phyloP scores from a whole-genome alignment of 2,888 invertebrate genomes.

The Hypena proboscidalis region DNA sequence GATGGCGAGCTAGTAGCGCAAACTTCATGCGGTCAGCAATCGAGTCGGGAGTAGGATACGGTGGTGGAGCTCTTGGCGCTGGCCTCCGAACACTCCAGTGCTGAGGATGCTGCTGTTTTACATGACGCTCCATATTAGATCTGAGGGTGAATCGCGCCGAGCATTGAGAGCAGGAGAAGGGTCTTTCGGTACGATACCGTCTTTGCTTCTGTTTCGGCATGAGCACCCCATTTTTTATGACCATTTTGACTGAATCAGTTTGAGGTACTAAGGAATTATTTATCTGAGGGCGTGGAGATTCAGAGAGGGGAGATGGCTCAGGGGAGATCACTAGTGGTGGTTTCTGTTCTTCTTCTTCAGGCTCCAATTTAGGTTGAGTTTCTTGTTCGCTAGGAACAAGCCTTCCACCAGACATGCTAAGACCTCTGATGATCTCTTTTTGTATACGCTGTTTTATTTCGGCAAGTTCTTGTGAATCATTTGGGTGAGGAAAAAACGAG shows the following conservation, averaged over 20 bases:
- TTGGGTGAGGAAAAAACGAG: slow-evolving; percentile 81
- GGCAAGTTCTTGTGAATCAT: slow-evolving; percentile 85
- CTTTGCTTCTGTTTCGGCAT: slow-evolving; percentile 97
- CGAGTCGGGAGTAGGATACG: slow-evolving; percentile 64
- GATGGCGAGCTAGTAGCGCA: slow-evolving; percentile 91
- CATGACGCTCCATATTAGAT: slow-evolving; percentile 98
- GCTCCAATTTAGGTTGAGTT: slow-evolving; percentile 69
- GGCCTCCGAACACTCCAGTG: slow-evolving; percentile 93
- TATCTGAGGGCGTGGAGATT: slow-evolving; percentile 80
- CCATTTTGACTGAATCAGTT: slow-evolving; percentile 92
- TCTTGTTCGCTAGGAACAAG: slow-evolving; percentile 77
- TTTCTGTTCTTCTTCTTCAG: slow-evolving; percentile 83
- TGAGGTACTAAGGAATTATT: slow-evolving; percentile 70
- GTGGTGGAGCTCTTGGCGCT: slow-evolving; percentile 73
- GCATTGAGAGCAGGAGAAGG: slow-evolving; percentile 96
- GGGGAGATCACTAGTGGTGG: slow-evolving; percentile 74
- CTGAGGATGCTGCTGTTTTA: slow-evolving; percentile 97
- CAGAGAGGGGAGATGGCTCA: slow-evolving; percentile 75
- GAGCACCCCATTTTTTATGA: slow-evolving; percentile 94
- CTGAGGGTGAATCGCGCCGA: slow-evolving; percentile 95
- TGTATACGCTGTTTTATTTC: slow-evolving; percentile 89
- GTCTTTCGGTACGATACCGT: slow-evolving; percentile 95
- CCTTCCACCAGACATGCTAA: slow-evolving; percentile 90
- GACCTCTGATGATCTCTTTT: slow-evolving; percentile 86
- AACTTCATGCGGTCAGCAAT: slow-evolving; percentile 86